phyloP scores from a whole-genome alignment of 1,140 invertebrate species.

The Sycobia sp. region DNA sequence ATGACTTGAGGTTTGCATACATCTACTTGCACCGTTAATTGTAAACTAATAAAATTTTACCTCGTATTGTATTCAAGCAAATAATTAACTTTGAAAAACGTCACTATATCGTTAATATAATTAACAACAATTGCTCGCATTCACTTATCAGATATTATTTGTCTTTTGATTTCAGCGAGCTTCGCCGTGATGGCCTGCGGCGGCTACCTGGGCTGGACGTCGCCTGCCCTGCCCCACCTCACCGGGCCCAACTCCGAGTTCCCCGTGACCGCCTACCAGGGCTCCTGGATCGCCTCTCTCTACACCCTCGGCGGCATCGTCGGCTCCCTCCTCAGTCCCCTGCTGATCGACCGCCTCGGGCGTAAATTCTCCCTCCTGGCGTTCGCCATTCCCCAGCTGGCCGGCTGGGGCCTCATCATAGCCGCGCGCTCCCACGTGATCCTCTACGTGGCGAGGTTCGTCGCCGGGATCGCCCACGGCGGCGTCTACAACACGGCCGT shows the following conservation, averaged over 20 bases:
- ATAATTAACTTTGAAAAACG: too few relatives aligned
- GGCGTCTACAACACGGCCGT: conserved; percentile 60
- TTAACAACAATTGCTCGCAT: too few relatives aligned
- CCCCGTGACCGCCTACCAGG: conserved; percentile 43
- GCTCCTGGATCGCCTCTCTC: conserved; percentile 51
- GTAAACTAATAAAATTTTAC: too few relatives aligned
- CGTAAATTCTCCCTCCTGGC: conserved; percentile 46
- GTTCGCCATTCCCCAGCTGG: conserved; percentile 46
- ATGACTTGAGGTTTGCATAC: too few relatives aligned
- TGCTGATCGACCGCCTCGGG: conserved; percentile 50
- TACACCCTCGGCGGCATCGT: conserved; percentile 47
- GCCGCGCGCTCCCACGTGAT: conserved; percentile 40
- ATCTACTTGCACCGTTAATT: too few relatives aligned
- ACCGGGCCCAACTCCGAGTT: conserved; percentile 35
- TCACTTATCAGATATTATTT: too few relatives aligned
- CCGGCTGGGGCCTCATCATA: conserved; percentile 50
- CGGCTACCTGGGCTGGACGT: conserved; percentile 51
- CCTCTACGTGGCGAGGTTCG: conserved; percentile 48
- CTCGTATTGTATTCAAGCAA: too few relatives aligned
- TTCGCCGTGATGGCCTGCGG: conserved; percentile 50
- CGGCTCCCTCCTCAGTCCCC: conserved; percentile 43
- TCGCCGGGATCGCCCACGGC: conserved; percentile 61
- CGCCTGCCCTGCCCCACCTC: conserved; percentile 50
- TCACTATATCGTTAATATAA: too few relatives aligned
- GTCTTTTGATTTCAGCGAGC: conserved; percentile 42